phyloP scores from a whole-genome alignment of 2,797 vertebrate genomes.

The Falco naumanni region DNA sequence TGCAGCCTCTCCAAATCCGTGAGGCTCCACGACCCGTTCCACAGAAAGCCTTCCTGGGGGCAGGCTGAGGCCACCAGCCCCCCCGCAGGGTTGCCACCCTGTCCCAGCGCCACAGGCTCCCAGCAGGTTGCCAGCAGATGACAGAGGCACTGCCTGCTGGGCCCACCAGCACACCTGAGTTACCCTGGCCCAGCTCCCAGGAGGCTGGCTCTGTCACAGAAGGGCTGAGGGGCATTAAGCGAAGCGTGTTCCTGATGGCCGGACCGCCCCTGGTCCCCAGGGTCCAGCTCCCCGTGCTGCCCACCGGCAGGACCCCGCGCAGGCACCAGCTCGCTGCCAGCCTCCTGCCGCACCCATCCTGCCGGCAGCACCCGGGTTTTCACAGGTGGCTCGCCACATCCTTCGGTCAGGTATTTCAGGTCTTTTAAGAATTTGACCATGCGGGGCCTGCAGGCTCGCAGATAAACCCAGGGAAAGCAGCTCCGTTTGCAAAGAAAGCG shows the following conservation, averaged over 20 bases:
- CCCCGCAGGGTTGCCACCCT: neutral
- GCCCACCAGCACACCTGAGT: neutral
- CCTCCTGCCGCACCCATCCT: rapidly evolving
- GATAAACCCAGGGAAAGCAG: neutral
- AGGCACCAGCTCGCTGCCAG: neutral
- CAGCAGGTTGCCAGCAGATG: neutral
- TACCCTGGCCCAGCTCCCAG: neutral
- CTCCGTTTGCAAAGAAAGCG: neutral
- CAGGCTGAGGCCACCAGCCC: neutral
- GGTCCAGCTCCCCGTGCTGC: neutral
- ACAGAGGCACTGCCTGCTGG: neutral
- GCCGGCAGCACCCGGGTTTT: neutral
- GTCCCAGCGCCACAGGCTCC: rapidly evolving
- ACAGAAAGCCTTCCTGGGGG: neutral
- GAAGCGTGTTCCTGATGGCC: rapidly evolving
- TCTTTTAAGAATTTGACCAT: neutral
- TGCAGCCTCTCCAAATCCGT: neutral
- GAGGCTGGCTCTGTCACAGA: neutral
- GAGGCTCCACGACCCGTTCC: rapidly evolving
- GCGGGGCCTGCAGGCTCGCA: neutral
- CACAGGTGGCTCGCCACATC: rapidly evolving
- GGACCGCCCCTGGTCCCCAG: too few species aligned
- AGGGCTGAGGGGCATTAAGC: neutral
- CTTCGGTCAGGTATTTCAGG: neutral
- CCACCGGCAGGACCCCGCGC: neutral